Conservation (phyloP, 2,797 vertebrate genomes). For the Poecilia velifera region DNA sequence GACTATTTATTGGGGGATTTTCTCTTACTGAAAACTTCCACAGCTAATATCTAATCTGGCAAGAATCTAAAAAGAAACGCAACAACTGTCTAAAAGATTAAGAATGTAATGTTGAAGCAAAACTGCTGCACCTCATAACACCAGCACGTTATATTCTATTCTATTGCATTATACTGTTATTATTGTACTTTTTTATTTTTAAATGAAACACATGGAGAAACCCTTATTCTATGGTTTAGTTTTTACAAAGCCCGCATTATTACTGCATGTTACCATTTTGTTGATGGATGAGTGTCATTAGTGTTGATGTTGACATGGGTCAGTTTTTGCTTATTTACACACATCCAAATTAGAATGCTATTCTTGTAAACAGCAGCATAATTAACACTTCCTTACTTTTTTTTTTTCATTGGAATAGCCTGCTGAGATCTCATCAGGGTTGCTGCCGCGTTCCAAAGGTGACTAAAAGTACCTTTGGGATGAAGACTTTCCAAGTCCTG, state of each 20-base stretch:
- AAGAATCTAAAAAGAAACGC: not conserved
- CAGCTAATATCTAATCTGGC: not conserved
- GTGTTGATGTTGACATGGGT: not conserved
- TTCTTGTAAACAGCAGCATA: not conserved
- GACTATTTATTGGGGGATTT: not conserved
- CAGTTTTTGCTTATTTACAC: not conserved
- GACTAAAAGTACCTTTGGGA: not conserved
- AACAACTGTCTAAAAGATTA: not conserved
- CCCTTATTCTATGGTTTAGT: not conserved
- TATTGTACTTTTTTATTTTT: not conserved
- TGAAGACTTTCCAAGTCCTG: not conserved
- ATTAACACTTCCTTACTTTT: not conserved
- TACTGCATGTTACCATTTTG: not conserved
- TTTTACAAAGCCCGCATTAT: not conserved
- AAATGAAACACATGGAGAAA: not conserved
- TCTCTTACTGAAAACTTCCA: not conserved
- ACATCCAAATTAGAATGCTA: not conserved
- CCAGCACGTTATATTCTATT: not conserved
- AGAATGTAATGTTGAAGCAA: not conserved
- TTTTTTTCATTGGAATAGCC: not conserved
- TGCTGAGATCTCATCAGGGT: not conserved
- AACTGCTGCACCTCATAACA: not conserved
- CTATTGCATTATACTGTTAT: not conserved
- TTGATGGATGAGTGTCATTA: not conserved
- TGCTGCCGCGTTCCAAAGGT: not conserved